Conservation (phyloP, 2,888 invertebrate genomes). For the Iselma pallidipennis region DNA sequence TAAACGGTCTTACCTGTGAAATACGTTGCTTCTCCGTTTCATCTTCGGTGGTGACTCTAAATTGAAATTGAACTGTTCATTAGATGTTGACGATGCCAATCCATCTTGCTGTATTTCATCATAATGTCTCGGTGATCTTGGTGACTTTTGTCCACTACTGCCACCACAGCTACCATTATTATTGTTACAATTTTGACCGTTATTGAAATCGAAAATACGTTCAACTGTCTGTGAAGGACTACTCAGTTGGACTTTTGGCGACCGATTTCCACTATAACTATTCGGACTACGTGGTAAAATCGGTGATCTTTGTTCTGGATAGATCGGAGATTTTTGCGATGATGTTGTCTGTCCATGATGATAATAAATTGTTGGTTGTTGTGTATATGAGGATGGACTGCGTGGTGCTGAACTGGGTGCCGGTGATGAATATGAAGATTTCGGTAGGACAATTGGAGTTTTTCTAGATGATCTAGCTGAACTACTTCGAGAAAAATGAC, state of each 20-base stretch:
- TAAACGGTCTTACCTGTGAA: constrained; percentile 17
- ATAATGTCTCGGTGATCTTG: constrained; percentile 44
- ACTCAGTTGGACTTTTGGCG: constrained; percentile 46
- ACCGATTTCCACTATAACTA: constrained; percentile 30
- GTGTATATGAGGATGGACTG: constrained; percentile 39
- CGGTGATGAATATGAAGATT: constrained; percentile 49
- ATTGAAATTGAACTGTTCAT: constrained; percentile 47
- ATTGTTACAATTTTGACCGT: constrained; percentile 6
- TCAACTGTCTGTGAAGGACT: constrained; percentile 42
- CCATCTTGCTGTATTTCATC: constrained; percentile 32
- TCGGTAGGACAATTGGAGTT: constrained; percentile 37
- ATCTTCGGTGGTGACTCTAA: constrained; percentile 49
- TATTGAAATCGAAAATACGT: constrained; percentile 19
- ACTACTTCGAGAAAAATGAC: constrained; percentile 46
- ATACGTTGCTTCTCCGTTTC: constrained; percentile 36
- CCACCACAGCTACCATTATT: constrained; percentile 19
- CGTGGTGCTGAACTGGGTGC: constrained; percentile 41
- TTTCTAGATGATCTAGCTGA: constrained; percentile 45
- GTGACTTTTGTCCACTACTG: constrained; percentile 47
- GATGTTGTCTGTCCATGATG: constrained; percentile 20
- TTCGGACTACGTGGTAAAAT: constrained; percentile 36
- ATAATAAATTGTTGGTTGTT: constrained; percentile 10
- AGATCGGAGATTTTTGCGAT: constrained; percentile 33
- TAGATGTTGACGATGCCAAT: constrained; percentile 35
- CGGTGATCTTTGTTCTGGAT: constrained; percentile 38